These are phyloP conservation scores for Pholis gunnellus DNA, from an alignment of 2,113 vertebrate genomes.

Conservation along the genomic window DNA sequence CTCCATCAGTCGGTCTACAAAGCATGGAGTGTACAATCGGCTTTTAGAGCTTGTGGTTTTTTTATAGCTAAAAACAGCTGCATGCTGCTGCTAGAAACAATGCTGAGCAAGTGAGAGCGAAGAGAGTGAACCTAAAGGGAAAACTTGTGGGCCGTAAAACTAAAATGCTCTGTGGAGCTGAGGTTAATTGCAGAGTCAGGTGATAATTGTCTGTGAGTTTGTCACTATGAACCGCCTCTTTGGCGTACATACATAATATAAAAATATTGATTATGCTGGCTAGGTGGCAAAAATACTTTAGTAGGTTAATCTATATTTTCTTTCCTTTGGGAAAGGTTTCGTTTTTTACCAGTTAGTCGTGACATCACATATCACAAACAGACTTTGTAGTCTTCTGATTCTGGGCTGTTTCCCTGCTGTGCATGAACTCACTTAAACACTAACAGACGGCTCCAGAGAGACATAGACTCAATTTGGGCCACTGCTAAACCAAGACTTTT, in stretches of 20 bases:
- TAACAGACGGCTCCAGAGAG: conserved; percentile 20
- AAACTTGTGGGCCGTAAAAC: not conserved
- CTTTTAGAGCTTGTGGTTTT: not conserved
- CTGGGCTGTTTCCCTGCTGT: not conserved
- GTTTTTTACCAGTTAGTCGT: not conserved
- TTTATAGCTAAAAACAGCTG: not conserved
- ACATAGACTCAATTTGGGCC: not conserved
- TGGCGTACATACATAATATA: too few species aligned
- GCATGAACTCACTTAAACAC: conserved; percentile 5
- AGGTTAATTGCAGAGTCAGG: not conserved
- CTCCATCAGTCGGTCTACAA: not conserved
- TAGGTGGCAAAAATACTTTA: not conserved
- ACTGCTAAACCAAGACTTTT: not conserved
- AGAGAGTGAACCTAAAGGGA: not conserved
- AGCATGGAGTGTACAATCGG: not conserved
- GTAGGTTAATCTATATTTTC: not conserved
- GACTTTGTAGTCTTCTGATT: conserved; percentile 1
- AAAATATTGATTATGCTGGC: not conserved
- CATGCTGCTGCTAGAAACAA: not conserved
- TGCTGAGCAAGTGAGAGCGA: not conserved
- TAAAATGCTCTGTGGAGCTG: not conserved
- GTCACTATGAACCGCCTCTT: not conserved
- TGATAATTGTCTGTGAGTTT: not conserved
- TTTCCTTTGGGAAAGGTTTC: not conserved
- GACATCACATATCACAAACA: not conserved